These are phyloP conservation scores for Xenus cinereus DNA, from an alignment of 2,113 vertebrate genomes.

Conservation along the genomic window DNA sequence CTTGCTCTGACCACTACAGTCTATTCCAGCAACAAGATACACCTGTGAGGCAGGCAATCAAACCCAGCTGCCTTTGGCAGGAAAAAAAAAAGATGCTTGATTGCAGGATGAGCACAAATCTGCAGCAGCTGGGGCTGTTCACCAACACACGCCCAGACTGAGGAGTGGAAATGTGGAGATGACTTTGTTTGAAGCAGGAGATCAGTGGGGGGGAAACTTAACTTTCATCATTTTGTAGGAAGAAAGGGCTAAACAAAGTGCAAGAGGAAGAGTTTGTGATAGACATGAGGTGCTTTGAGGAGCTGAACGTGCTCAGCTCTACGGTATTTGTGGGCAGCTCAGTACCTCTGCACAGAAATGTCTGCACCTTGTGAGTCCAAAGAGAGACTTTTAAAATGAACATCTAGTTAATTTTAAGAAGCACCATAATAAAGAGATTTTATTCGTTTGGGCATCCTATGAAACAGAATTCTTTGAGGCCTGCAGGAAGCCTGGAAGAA, in stretches of 20 bases:
- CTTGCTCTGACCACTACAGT: not conserved
- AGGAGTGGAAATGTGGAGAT: accelerated
- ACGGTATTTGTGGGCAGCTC: not conserved
- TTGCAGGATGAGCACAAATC: not conserved
- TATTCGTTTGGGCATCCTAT: not conserved
- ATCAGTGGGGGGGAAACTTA: accelerated
- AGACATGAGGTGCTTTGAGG: not conserved
- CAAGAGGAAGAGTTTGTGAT: not conserved
- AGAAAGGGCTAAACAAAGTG: not conserved
- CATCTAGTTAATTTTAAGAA: not conserved
- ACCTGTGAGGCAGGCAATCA: not conserved
- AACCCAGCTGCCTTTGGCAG: not conserved
- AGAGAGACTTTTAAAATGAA: not conserved
- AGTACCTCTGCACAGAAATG: not conserved
- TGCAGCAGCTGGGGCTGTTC: not conserved
- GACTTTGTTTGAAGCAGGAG: not conserved
- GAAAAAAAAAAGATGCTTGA: too few species aligned
- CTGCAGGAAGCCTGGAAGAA: not conserved
- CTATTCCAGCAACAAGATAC: not conserved
- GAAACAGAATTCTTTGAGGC: not conserved
- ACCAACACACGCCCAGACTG: accelerated
- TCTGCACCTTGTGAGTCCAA: not conserved
- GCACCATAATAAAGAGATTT: not conserved
- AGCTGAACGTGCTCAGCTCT: not conserved
- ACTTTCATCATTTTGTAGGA: not conserved